Evolutionary conservation across 2,888 invertebrate genomes (phyloP).

Genomic region (Dryobotodes eremita): DNA sequence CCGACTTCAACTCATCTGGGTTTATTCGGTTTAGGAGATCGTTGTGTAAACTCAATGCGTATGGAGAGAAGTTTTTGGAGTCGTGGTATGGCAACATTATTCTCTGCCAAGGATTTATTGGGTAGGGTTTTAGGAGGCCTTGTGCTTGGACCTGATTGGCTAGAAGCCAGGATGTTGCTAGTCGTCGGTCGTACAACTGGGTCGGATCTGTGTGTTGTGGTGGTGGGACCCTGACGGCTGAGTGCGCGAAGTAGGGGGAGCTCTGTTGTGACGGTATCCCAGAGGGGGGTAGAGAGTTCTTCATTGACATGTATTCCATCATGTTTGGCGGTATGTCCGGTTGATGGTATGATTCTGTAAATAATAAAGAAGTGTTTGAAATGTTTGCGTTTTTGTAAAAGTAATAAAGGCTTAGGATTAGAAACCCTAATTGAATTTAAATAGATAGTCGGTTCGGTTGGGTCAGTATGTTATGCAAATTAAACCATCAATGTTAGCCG

Average conservation of each 20-base stretch:
- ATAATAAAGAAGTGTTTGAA: conserved; percentile 13
- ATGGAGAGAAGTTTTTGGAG: conserved; percentile 83
- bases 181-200: conserved; percentile 86
- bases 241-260: conserved; percentile 85
- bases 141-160: conserved; percentile 89
- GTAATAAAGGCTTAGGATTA: no score
- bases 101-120: conserved; percentile 90
- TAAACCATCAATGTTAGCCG: no score
- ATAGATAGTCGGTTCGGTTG: no score
- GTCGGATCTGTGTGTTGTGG: conserved; percentile 79
- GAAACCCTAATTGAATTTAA: no score
- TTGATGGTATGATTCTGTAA: conserved; percentile 85
- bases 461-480: no score
- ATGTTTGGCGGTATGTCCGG: conserved; percentile 84
- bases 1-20: conserved; percentile 85
- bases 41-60: conserved; percentile 82
- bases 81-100: conserved; percentile 90
- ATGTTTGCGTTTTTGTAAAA: no score
- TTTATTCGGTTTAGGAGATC: conserved; percentile 84
- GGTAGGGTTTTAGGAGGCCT: conserved; percentile 88
- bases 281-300: conserved; percentile 79
- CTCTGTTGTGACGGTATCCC: conserved; percentile 78
- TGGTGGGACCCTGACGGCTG: conserved; percentile 84
- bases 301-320: conserved; percentile 87
- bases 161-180: conserved; percentile 90